A percentile compares a stretch with the other conserved stretches of the same genome.
Conservation (phyloP, 2,888 invertebrate genomes). For the Plusia festucae region DNA sequence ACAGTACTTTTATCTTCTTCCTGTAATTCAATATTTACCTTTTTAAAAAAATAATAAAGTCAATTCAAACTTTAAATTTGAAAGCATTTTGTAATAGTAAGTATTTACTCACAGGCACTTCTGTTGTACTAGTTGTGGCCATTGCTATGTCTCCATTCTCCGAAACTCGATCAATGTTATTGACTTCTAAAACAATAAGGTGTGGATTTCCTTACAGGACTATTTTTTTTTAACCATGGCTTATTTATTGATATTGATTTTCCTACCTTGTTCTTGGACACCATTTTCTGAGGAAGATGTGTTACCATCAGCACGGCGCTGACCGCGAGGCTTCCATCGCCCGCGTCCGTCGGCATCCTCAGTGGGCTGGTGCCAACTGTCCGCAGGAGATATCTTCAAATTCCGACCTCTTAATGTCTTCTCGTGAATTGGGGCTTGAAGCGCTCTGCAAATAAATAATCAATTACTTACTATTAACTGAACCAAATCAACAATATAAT, state of each 20-base stretch:
- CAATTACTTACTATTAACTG: no score
- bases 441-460: no score
- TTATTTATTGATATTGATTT: not conserved
- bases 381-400: conserved; percentile 88
- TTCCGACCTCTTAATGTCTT: conserved; percentile 75
- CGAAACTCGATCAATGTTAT: conserved; percentile 26
- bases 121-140: conserved; percentile 47
- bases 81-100: not conserved
- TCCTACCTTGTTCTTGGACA: conserved; percentile 30
- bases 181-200: conserved; percentile 24
- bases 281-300: conserved; percentile 17
- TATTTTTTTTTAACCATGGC: not conserved
- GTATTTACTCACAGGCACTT: conserved; percentile 33
- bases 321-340: conserved; percentile 69
- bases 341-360: conserved; percentile 77
- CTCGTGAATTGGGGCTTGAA: conserved; percentile 79
- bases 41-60: conserved; percentile 20
- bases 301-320: conserved; percentile 40
- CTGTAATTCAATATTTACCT: conserved; percentile 28
- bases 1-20: conserved; percentile 32
- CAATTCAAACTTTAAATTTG: not conserved
- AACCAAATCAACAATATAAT: no score
- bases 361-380: conserved; percentile 91
- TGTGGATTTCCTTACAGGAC: no score
- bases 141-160: conserved; percentile 25